Evolutionary conservation across 2,113 vertebrate genomes (phyloP), one percentile per base, ranked within the genome.

Genomic region (Bubalus kerabau): DNA sequence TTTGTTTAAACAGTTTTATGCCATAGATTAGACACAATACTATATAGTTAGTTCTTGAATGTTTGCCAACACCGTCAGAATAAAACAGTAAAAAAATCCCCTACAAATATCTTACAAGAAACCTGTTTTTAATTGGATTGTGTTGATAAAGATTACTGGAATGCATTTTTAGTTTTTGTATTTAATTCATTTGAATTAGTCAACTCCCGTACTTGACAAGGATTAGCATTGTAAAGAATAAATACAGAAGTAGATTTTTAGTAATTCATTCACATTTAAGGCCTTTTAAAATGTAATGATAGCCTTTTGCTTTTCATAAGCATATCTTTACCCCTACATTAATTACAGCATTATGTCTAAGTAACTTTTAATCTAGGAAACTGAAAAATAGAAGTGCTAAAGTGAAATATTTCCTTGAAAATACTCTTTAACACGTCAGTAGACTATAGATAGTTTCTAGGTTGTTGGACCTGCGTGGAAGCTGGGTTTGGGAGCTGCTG

Each of bases 91-190:
- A 90, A 71, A 81, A 81, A 81, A 23, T 52, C 36, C 52, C 36
- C 64, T 56, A 11, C 43, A 59, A 52, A 52, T 54, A 54, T 82
- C 32, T 87, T 86, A 32, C 19, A 89, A 74, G 82, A 97, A 89
- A 90, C 48, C 40, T 82, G 48, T 86, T 86, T 94, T 93, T 91
- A 94, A 59, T 71, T 78, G 32, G 40, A 54, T 81, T 56, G 12
- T 90, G 5, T 60, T 48, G 13, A 0, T 97, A 93, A 89, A 91
- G 54, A 88, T 89, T 43, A 71, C 50, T 81, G 43, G 92, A 67
- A 97, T 92, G 32, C 87, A 95, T 96, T 98, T 98, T 98, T 43
- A 89, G 64, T 15, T 19, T 92, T 82, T 92, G 13, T 80, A 78
- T 98, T 97, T 98, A 91, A 88, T 50, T 93, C 40, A 86, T 46